Base-by-base conservation (phyloP, 2,113 vertebrate genomes). In the Zingel zingel region DNA sequence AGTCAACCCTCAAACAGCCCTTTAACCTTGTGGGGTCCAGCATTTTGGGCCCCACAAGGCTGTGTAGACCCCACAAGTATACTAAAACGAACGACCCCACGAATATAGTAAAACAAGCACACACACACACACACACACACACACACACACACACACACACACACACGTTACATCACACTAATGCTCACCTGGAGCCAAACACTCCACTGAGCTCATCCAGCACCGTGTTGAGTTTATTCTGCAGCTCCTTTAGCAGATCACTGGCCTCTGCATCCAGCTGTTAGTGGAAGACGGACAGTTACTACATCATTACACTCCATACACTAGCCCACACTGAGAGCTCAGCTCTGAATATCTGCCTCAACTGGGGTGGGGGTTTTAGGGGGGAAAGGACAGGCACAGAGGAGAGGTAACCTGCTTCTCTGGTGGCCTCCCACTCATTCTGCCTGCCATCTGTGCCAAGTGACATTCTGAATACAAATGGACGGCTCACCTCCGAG, bases 241-340 rank as follows among this genome's bases (percentile, higher is more conserved):
- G 98, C 81, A 99, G 96, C 92, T 98, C 98, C 92, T 98, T 99
- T 10, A 99, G 96, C 88, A 96, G 87, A 71, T 91, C 86, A 68
- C 98, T 98, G 59, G 98, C 98, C 92, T 99, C 98, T 15, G 96
- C 94, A 91, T 99, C 98, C 94, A 99, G 89, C 98, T 99, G 95
- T 64, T 95, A 91, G 94, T 84, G 95, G 72, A 48, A 86, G 58
- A 82, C 19, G 88, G 47, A 78, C 75, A 74, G 88, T 89, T 82
- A 91, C 61, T 72, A 86, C 83, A 86, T 85, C 45, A 82, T 74
- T 79, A 74, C 68, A 62, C 70, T 66, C 6, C 21, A 43, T 63
- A 78, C 63, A 63, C 47, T 48, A 43, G 48, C 74, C 67, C 81
- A 69, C 74, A 78, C 69, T 80, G 78, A 53, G 86, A 73, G 30